Percentiles rank a stretch among this genome's conserved stretches.
Evolutionary conservation across 2,888 invertebrate genomes (phyloP).

Genomic region (Balanococcus diminutus): DNA sequence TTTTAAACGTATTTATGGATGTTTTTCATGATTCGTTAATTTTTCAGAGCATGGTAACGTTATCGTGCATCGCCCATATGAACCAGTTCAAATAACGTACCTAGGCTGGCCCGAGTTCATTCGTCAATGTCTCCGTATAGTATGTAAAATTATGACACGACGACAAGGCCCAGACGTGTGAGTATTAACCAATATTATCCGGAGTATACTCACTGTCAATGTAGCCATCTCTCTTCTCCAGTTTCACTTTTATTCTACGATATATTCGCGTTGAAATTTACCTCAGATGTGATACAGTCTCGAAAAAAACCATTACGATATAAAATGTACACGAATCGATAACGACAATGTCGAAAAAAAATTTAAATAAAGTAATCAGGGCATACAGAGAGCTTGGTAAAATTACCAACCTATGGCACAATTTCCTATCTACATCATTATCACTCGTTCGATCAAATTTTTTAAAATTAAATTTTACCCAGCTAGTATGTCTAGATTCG

Average conservation of each 20-base stretch:
- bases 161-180: no score
- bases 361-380: constrained; percentile 28
- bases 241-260: not conserved
- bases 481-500: not conserved
- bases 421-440: not conserved
- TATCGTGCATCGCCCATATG: not conserved
- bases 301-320: not conserved
- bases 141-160: no score
- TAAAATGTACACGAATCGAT: not conserved
- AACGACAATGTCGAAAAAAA: not conserved
- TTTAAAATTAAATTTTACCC: not conserved
- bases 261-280: not conserved
- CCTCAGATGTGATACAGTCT: not conserved
- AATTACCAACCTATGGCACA: not conserved
- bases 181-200: no score
- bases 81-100: constrained; percentile 3
- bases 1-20: not conserved
- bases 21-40: constrained; percentile 16
- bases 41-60: constrained; percentile 15
- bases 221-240: not conserved
- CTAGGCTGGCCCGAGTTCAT: not conserved
- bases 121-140: not conserved
- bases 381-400: not conserved
- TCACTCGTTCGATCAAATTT: not conserved
- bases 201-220: not conserved